Evolutionary conservation across 2,797 vertebrate genomes (phyloP).

Genomic region (Hippopotamyrus pictus): DNA sequence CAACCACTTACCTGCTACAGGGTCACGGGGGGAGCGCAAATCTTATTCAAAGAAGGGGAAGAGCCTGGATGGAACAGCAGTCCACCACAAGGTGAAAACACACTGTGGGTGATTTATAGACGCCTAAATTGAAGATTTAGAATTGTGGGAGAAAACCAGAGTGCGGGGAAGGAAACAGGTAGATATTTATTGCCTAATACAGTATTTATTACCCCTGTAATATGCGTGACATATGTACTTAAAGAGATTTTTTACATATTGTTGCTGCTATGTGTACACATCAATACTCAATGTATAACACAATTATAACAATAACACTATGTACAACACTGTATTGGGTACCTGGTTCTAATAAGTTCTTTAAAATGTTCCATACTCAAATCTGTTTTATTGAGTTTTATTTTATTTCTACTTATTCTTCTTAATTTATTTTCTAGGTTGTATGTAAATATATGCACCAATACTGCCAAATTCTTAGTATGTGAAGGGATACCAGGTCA

Average conservation of each 20-base stretch:
- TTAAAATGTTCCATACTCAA: not conserved
- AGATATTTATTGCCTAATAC: not conserved
- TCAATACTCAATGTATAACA: not conserved
- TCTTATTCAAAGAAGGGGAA: not conserved
- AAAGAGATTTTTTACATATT: not conserved
- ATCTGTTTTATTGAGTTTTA: not conserved
- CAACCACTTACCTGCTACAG: not conserved
- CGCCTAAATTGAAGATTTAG: not conserved
- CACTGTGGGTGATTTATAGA: not conserved
- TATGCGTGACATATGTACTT: not conserved
- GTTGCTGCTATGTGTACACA: not conserved
- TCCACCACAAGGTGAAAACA: not conserved
- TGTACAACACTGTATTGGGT: not conserved
- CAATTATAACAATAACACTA: not conserved
- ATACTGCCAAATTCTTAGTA: not conserved
- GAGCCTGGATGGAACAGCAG: not conserved
- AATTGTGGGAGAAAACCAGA: not conserved
- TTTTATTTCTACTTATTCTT: not conserved
- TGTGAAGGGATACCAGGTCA: not conserved
- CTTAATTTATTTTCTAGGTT: not conserved
- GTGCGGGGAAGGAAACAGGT: not conserved
- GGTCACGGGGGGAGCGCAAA: not conserved
- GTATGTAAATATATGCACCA: not conserved
- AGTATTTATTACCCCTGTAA: not conserved
- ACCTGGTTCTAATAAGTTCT: not conserved